Base-by-base conservation (phyloP, 2,797 vertebrate genomes). In the Gymnothorax reevesii region DNA sequence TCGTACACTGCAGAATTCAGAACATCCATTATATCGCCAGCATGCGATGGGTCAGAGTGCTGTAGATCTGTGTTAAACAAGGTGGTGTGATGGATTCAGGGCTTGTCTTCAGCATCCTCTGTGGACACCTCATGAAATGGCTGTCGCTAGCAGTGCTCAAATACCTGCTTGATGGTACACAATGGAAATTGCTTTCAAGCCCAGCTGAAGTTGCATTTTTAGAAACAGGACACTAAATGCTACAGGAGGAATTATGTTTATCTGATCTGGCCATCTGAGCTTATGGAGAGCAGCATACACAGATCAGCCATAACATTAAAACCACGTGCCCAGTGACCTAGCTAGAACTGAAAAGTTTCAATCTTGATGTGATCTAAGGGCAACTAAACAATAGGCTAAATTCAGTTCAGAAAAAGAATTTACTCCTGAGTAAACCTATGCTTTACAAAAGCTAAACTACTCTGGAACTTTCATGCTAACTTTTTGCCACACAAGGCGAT, bases 61-160 rank as follows among this genome's bases (percentile, higher is more conserved):
- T 80, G 52, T 22, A 22, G 52, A 55, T n/a, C 52, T n/a, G 77
- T 55, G 52, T 55, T 80, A 20, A 54, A 52, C 52, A 22, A 22
- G 55, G 55, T 55, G 52, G 77, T 49, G 9, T 22, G 77, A 80
- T 80, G 52, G 77, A 80, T 80, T 80, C 73, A 77, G 33, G 20
- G 33, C 13, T 77, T 77, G 15, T 20, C 77, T 52, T 20, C 9
- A n/a, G 52, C 9, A 33, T 33, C 77, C 22, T 33, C 49, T 22
- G 49, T n/a, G 77, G 77, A 55, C 7, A 7, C 17, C 55, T 13
- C 54, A n/a, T 54, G 77, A 80, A 77, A 77, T 52, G 15, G 73
- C 73, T 15, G 13, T 77, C 27, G 49, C 25, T 15, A 17, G 73
- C 52, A 8, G 3, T 55, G 52, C 77, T n/a, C 52, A 80, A n/a